Conservation (phyloP, 2,797 vertebrate genomes). For the Gobio occitaniae region DNA sequence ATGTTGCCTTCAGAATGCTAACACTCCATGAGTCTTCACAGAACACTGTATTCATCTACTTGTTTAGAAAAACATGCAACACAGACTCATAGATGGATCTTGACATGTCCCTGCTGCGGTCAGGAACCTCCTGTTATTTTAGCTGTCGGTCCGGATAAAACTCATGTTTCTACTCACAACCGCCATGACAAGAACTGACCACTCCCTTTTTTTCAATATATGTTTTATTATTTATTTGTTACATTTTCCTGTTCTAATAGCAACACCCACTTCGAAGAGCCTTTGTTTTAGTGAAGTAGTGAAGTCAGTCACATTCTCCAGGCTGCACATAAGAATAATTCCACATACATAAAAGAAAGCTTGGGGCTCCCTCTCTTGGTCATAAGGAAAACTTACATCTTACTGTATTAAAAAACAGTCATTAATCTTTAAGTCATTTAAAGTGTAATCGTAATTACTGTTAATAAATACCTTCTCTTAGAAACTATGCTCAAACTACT, state of each 20-base stretch:
- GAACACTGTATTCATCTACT: not conserved
- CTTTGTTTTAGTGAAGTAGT: not conserved
- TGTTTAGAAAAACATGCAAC: not conserved
- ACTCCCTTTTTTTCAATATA: not conserved
- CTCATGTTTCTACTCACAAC: not conserved
- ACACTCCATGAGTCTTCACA: not conserved
- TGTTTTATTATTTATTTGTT: not conserved
- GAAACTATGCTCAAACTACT: no score
- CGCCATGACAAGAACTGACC: not conserved
- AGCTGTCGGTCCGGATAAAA: not conserved
- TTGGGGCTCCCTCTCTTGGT: slow-evolving; percentile 7
- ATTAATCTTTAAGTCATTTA: no score
- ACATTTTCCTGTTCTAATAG: not conserved
- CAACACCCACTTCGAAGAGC: not conserved
- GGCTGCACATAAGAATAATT: not conserved
- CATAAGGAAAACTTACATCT: not conserved
- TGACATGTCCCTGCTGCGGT: not conserved
- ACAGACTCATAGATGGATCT: not conserved
- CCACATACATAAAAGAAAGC: not conserved
- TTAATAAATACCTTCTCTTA: no score
- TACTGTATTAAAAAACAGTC: not conserved
- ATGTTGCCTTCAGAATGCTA: not conserved
- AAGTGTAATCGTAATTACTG: no score
- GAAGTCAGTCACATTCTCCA: not conserved
- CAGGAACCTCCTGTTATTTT: not conserved